Base-by-base conservation (phyloP, 2,888 invertebrate genomes). In the Drosophila crucigera region DNA sequence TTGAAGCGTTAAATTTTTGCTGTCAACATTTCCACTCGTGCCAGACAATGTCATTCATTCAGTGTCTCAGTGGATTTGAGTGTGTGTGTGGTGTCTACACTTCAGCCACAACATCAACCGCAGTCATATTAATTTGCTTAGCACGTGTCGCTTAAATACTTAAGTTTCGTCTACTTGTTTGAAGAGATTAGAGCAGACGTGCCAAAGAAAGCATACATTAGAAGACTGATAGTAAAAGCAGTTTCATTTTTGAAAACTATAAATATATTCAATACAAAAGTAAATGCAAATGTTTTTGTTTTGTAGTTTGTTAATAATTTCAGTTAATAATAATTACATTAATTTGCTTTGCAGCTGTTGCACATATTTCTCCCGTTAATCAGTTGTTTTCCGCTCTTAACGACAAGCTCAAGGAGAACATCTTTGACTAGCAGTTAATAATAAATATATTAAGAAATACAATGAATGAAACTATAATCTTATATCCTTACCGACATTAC, bases 1-100 rank as follows among this genome's bases (percentile, higher is more conserved):
- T 90, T 90, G 82, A 90, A 90, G 90, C 85, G 89, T 88, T 90
- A 82, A 88, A 90, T 88, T 90, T 84, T 64, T 82, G 73, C 80
- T 85, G 89, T 90, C 90, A 90, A 88, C 85, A 89, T 73, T 82
- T 69, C 65, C 65, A 70, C 68, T 75, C 66, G 64, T 63, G 41
- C 54, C 68, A 75, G 69, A 66, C 73, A 66, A 66, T 70, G 71
- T 54, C 73, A 71, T 69, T 62, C 68, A 52, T 56, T 72, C 14
- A 25, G 16, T 68, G 54, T 33, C 63, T 56, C 49, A 50, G 52
- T 35, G 35, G 62, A 50, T 54, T 30, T 9, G 11, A 22, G 19
- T 28, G 28, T 28, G 47, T 47, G 3, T 47, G 22, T 53, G 28
- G 30, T 47, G 62, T 58, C 50, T 28, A 31, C 41, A 59, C 64